Conservation (phyloP, 2,888 invertebrate genomes). For the Agrotis clavis region DNA sequence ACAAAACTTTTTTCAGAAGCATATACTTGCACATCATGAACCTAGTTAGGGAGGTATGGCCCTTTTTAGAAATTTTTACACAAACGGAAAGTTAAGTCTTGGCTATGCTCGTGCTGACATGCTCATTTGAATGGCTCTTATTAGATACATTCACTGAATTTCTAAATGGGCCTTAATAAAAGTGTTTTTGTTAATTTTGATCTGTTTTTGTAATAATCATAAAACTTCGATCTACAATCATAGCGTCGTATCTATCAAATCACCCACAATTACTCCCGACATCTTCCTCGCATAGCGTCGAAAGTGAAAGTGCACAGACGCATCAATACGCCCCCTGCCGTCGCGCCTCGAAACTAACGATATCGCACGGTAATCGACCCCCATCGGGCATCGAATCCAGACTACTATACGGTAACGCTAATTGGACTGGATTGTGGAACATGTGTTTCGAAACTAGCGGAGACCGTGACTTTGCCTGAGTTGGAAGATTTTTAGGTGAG, state of each 20-base stretch:
- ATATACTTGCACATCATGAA: background rate
- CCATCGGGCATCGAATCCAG: constrained; percentile 25
- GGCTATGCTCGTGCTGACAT: background rate
- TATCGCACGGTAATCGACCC: constrained; percentile 34
- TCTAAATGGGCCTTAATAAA: no score
- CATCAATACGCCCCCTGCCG: constrained; percentile 21
- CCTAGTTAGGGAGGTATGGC: background rate
- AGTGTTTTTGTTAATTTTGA: no score
- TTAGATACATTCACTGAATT: background rate
- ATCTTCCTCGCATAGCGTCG: constrained; percentile 2
- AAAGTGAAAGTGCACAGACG: constrained; percentile 39
- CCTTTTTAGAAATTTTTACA: background rate
- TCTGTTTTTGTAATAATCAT: no score
- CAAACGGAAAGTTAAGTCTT: background rate
- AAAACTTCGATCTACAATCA: background rate
- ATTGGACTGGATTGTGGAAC: constrained; percentile 40
- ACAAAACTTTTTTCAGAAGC: no score
- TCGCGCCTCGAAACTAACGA: constrained; percentile 25
- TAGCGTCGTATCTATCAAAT: background rate
- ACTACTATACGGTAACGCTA: constrained; percentile 19
- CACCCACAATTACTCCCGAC: background rate
- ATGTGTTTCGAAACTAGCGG: constrained; percentile 14
- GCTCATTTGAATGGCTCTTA: background rate
- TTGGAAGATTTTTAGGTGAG: background rate
- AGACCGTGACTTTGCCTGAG: background rate